Base-by-base conservation (phyloP, 2,888 invertebrate species). In the Hypolimnas misippus region DNA sequence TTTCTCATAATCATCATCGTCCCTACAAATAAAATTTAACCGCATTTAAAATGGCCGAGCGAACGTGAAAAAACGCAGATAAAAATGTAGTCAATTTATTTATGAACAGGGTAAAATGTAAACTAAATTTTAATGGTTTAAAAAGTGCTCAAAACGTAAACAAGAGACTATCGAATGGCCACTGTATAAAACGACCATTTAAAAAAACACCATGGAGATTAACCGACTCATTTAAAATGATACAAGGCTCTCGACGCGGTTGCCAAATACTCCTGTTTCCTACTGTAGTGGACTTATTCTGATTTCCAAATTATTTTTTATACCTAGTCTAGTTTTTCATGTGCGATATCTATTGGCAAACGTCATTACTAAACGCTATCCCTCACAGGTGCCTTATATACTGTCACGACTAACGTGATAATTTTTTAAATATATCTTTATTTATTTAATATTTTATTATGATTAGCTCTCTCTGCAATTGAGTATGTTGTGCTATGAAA, bases 161-260 rank as follows among this genome's bases (percentile, higher is more conserved):
- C 52, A 57, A 57, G 14, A 60, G 55, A 50, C 58, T 54, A 61
- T 62, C 62, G 58, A 54, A 57, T 53, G 60, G 65, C 67, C 63
- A 65, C 63, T 68, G 53, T 57, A 66, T 70, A 71, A 69, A 67
- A 58, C 70, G 69, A 66, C 62, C 69, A 64, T 67, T 74, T 72
- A 62, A 81, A 84, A 83, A 83, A 79, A 76, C 44, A 76, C 76
- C 78, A 74, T 69, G 60, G 74, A 78, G 84, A 87, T 89, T 89
- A 88, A 77, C 77, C 83, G 84, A 83, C 84, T 86, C 87, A 85
- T 88, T 88, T 87, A 86, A 86, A 86, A 85, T 87, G 89, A 89
- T 87, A 83, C 87, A 87, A 84, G 77, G 81, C 78, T 75, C 80
- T 83, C 79, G 75, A 68, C 76, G 78, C 76, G 79, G 78, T 83